Evolutionary conservation across 1,140 invertebrate species (phyloP).

Genomic region (Protaetia brevitarsis): DNA sequence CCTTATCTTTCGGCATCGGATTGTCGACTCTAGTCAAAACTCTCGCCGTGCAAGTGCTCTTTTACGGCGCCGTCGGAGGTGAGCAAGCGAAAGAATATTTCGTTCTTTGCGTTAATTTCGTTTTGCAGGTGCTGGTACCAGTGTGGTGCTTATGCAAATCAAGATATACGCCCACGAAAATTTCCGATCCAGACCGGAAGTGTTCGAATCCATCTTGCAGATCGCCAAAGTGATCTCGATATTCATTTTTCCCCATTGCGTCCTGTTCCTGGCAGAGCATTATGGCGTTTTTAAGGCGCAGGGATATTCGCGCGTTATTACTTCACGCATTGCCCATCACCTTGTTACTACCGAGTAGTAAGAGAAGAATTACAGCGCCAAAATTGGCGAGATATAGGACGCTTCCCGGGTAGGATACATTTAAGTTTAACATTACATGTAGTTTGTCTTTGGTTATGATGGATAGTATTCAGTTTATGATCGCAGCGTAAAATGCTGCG

Average conservation of each 20-base stretch:
- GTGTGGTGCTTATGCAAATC: not conserved
- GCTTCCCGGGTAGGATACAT: slow-evolving; percentile 2
- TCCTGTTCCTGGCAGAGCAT: not conserved
- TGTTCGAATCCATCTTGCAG: not conserved
- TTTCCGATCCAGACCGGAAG: slow-evolving; percentile 5
- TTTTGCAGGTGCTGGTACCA: slow-evolving; percentile 1
- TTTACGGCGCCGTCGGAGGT: slow-evolving; percentile 17
- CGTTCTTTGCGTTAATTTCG: not conserved
- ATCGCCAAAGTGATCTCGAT: not conserved
- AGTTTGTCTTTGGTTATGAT: not conserved
- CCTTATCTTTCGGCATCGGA: not conserved
- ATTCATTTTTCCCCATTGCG: slow-evolving; percentile 7
- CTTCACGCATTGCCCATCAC: not conserved
- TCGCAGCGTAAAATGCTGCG: too few species aligned
- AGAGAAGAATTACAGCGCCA: not conserved
- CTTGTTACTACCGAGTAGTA: not conserved
- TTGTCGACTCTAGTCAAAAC: slow-evolving; percentile 2
- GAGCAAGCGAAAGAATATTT: not conserved
- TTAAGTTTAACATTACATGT: not conserved
- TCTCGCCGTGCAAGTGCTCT: not conserved
- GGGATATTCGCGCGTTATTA: not conserved
- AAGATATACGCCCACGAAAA: slow-evolving; percentile 1
- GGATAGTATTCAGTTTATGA: too few species aligned
- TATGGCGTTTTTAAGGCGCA: slow-evolving; percentile 2
- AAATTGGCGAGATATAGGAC: slow-evolving; percentile 12